phyloP scores from a whole-genome alignment of 2,113 vertebrate genomes.

The Eidolon helvum region DNA sequence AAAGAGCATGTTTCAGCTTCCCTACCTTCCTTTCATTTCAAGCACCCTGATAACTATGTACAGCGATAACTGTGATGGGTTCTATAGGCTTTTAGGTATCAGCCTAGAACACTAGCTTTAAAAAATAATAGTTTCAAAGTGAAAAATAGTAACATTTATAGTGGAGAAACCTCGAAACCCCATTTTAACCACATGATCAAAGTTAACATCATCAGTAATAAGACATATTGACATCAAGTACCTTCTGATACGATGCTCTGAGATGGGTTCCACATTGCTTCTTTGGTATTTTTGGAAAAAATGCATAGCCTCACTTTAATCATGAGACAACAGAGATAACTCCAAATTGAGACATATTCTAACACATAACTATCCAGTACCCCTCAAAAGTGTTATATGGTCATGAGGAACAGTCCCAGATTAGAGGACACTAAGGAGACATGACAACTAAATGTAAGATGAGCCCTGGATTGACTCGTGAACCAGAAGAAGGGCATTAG shows the following conservation, averaged over 20 bases:
- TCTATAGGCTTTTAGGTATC: neutral
- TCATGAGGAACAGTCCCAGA: neutral
- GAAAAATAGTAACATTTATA: neutral
- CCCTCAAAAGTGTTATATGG: neutral
- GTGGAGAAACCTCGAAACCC: neutral
- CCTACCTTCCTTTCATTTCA: neutral
- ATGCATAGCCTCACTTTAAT: neutral
- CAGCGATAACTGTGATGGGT: too few relatives aligned
- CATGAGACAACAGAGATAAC: neutral
- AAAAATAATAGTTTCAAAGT: slow-evolving; percentile 2
- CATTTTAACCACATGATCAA: neutral
- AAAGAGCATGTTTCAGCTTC: neutral
- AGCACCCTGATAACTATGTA: neutral
- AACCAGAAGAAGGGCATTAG: neutral
- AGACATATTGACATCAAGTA: neutral
- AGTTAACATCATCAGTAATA: neutral
- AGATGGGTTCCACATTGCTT: neutral
- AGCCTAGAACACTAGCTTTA: neutral
- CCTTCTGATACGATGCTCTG: neutral
- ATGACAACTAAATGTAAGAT: neutral
- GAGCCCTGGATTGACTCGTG: neutral
- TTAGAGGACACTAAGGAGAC: neutral
- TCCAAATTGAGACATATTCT: neutral
- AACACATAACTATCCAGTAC: neutral
- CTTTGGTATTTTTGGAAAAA: neutral